phyloP scores from a whole-genome alignment of 2,888 invertebrate genomes.

The Tolmerus cingulatus region DNA sequence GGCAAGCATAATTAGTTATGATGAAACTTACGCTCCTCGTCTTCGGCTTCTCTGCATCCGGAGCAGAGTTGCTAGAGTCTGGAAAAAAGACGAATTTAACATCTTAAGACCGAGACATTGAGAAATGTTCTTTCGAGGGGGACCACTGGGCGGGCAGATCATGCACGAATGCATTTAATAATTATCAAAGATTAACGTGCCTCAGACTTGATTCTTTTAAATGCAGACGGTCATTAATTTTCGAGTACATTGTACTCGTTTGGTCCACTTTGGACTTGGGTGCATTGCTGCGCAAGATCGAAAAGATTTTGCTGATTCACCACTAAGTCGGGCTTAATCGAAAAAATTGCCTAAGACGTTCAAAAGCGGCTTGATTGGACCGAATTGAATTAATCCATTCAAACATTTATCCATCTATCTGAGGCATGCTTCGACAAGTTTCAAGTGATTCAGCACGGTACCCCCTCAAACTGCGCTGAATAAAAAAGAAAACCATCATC shows the following conservation, averaged over 20 bases:
- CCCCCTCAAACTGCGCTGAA: not conserved
- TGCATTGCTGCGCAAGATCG: not conserved
- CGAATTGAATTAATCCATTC: slow-evolving; percentile 21
- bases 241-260: slow-evolving; percentile 30
- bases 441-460: not conserved
- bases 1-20: not conserved
- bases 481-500: not conserved
- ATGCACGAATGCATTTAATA: slow-evolving; percentile 51
- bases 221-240: slow-evolving; percentile 37
- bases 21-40: not conserved
- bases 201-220: not conserved
- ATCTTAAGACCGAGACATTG: not conserved
- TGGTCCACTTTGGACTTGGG: not conserved
- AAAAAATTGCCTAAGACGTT: not conserved
- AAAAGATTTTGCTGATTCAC: not conserved
- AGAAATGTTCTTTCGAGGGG: not conserved
- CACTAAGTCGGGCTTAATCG: not conserved
- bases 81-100: not conserved
- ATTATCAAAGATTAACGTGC: slow-evolving; percentile 48
- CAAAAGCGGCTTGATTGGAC: slow-evolving; percentile 8
- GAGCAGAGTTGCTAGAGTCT: not conserved
- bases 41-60: not conserved
- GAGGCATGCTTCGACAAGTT: not conserved
- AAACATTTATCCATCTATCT: not conserved
- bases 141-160: slow-evolving; percentile 26